A percentile compares a stretch with the other conserved stretches of the same genome.
Conservation (phyloP, 1,140 invertebrate species). For the Cherax destructor region DNA sequence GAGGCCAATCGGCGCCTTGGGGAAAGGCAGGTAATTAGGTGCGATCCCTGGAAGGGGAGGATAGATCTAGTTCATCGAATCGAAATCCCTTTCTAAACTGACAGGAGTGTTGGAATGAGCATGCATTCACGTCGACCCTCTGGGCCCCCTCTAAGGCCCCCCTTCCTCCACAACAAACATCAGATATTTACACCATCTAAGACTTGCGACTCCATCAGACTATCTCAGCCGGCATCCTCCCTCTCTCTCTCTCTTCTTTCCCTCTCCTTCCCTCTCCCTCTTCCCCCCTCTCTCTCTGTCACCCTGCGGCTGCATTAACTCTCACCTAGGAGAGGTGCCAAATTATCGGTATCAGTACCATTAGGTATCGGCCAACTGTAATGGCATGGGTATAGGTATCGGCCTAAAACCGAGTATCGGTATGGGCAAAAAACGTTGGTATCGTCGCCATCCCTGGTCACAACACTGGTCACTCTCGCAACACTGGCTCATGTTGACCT, state of each 20-base stretch:
- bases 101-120: too few species aligned
- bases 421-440: background rate
- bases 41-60: too few species aligned
- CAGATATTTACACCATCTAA: background rate
- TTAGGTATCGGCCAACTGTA: background rate
- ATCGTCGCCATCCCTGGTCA: constrained; percentile 3
- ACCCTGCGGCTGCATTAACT: background rate
- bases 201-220: background rate
- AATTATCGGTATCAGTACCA: background rate
- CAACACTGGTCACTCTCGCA: too few species aligned
- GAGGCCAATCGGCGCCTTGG: too few species aligned
- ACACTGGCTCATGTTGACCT: too few species aligned
- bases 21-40: too few species aligned
- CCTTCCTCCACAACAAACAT: background rate
- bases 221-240: background rate
- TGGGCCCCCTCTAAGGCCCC: too few species aligned
- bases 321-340: background rate
- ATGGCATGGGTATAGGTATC: background rate
- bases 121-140: too few species aligned
- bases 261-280: background rate
- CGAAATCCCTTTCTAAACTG: too few species aligned
- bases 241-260: background rate
- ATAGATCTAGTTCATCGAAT: too few species aligned
- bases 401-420: too few species aligned
- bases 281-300: background rate